Evolutionary conservation across 2,113 vertebrate genomes (phyloP).

Genomic region (Grantiella picta): DNA sequence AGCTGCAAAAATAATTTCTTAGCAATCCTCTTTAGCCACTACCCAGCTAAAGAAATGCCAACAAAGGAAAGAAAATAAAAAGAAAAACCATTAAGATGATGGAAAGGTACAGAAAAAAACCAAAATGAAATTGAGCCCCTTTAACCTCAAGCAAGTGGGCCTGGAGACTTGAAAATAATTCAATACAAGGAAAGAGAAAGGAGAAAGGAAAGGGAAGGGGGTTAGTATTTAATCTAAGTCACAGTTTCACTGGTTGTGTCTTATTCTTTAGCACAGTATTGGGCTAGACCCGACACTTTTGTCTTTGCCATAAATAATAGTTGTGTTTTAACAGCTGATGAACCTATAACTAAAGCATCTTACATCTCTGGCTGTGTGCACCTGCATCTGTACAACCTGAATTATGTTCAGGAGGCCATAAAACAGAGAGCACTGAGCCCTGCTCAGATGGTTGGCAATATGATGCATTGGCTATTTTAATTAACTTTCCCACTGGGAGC

Average conservation of each 20-base stretch:
- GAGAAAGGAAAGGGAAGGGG: not conserved
- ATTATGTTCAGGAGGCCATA: not conserved
- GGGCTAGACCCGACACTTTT: not conserved
- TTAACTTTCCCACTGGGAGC: not conserved
- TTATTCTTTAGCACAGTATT: not conserved
- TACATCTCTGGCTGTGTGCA: not conserved
- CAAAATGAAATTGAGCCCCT: not conserved
- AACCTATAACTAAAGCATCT: not conserved
- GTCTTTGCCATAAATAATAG: not conserved
- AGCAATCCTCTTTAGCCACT: not conserved
- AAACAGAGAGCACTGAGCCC: not conserved
- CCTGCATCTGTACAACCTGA: not conserved
- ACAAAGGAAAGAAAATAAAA: not conserved
- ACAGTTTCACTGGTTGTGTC: not conserved
- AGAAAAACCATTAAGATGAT: not conserved
- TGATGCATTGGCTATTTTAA: slow-evolving; percentile 7
- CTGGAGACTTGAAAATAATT: not conserved
- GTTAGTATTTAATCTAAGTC: not conserved
- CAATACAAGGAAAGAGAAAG: not conserved
- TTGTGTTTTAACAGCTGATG: not conserved
- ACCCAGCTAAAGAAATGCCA: not conserved
- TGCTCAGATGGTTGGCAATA: not conserved
- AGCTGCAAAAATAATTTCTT: not conserved
- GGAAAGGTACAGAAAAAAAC: not conserved
- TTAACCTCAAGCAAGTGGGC: not conserved